Conservation (phyloP, 2,888 invertebrate species). For the Mimumesa dahlbomi region DNA sequence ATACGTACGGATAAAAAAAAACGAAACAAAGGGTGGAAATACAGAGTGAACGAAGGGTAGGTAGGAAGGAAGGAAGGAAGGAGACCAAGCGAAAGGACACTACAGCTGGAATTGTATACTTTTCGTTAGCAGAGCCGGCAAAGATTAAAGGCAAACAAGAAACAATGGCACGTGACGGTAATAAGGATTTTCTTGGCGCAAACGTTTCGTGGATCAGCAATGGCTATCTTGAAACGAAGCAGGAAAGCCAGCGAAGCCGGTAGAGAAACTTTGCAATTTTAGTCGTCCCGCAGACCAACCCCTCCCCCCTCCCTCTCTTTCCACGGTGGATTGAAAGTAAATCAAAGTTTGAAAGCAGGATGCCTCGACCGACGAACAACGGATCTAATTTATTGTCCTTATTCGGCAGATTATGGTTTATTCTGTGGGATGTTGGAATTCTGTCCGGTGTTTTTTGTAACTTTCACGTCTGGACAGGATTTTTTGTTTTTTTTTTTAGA, state of each 20-base stretch:
- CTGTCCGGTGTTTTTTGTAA: not conserved
- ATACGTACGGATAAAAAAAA: slow-evolving; percentile 1
- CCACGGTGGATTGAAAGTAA: slow-evolving; percentile 48
- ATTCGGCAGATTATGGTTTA: not conserved
- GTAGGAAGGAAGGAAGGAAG: not conserved
- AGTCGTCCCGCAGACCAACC: too few relatives aligned
- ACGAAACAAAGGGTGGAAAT: not conserved
- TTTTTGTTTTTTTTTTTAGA: slow-evolving; percentile 2
- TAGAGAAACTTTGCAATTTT: slow-evolving; percentile 4
- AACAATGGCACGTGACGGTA: slow-evolving; percentile 57
- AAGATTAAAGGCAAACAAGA: slow-evolving; percentile 72
- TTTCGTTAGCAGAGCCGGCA: slow-evolving; percentile 60
- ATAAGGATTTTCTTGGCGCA: slow-evolving; percentile 44
- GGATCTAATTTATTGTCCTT: slow-evolving; percentile 61
- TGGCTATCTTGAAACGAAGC: slow-evolving; percentile 6
- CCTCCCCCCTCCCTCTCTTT: not conserved
- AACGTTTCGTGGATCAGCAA: slow-evolving; percentile 5
- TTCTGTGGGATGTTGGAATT: not conserved
- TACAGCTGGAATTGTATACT: slow-evolving; percentile 58
- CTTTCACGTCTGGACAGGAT: not conserved
- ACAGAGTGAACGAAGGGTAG: not conserved
- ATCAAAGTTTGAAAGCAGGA: slow-evolving; percentile 61
- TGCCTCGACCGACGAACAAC: slow-evolving; percentile 30
- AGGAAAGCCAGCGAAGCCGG: not conserved
- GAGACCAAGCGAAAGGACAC: not conserved